A percentile compares a stretch with the other conserved stretches of the same genome.
Evolutionary conservation across 2,888 invertebrate genomes (phyloP).

Genomic region (Drosophila sordidapex): DNA sequence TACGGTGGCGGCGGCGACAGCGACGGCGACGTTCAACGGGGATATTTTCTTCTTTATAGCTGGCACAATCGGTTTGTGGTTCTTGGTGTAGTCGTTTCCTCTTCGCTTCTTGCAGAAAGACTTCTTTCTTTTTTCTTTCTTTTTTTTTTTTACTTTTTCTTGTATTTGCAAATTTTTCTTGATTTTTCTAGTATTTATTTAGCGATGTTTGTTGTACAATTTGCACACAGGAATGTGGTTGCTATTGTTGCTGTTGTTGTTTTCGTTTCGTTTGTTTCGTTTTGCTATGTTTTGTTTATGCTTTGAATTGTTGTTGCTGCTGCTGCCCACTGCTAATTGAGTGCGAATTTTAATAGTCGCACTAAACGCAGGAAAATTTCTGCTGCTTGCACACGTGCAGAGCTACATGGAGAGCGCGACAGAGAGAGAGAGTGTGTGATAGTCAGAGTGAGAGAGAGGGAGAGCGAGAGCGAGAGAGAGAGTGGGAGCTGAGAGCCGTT

Average conservation of each 20-base stretch:
- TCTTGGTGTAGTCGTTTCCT: conserved; percentile 10
- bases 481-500: conserved; percentile 36
- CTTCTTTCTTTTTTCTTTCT: conserved; percentile 18
- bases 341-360: conserved; percentile 56
- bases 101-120: conserved; percentile 29
- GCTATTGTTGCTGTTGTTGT: conserved; percentile 29
- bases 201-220: conserved; percentile 46
- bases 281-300: conserved; percentile 45
- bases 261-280: conserved; percentile 35
- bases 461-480: background rate
- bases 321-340: conserved; percentile 50
- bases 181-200: conserved; percentile 44
- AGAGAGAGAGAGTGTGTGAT: background rate
- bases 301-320: conserved; percentile 28
- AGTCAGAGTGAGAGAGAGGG: background rate
- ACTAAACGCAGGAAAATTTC: conserved; percentile 46
- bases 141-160: conserved; percentile 12
- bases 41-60: conserved; percentile 25
- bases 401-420: conserved; percentile 8
- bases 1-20: background rate
- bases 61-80: conserved; percentile 7
- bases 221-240: conserved; percentile 56
- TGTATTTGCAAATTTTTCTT: conserved; percentile 6
- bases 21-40: background rate
- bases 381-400: conserved; percentile 36